These are phyloP conservation scores for Cosmorhoe ocellata DNA, from an alignment of 2,888 invertebrate species.

Conservation along the genomic window DNA sequence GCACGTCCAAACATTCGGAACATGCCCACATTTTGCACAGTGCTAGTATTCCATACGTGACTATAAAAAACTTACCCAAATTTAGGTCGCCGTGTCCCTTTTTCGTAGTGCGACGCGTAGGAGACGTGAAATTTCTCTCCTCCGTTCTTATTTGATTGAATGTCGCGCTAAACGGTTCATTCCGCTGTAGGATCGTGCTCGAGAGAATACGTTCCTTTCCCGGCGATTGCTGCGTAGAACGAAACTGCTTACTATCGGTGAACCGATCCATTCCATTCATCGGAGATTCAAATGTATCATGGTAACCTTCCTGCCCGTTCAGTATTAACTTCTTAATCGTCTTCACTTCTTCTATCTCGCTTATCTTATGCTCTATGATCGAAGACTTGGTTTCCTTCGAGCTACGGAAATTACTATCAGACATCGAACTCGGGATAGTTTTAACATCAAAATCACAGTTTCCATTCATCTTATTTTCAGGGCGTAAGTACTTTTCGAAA, in stretches of 20 bases:
- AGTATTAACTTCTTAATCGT: conserved; percentile 74
- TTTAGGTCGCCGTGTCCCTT: conserved; percentile 35
- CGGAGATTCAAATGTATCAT: conserved; percentile 26
- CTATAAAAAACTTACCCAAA: conserved; percentile 44
- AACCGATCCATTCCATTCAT: conserved; percentile 29
- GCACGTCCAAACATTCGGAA: too few relatives aligned
- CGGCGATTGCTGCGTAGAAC: conserved; percentile 37
- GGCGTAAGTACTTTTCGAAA: conserved; percentile 64
- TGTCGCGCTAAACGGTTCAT: conserved; percentile 43
- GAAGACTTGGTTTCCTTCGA: conserved; percentile 68
- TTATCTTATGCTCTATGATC: conserved; percentile 70
- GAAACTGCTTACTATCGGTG: conserved; percentile 28
- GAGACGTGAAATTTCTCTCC: conserved; percentile 38
- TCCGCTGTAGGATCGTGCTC: conserved; percentile 42
- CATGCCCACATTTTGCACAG: too few relatives aligned
- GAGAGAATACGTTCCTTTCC: conserved; percentile 41
- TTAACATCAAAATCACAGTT: conserved; percentile 47
- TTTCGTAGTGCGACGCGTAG: conserved; percentile 38
- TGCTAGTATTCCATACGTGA: too few relatives aligned
- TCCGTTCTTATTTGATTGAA: conserved; percentile 42
- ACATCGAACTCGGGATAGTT: conserved; percentile 60
- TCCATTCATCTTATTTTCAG: conserved; percentile 53
- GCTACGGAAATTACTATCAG: conserved; percentile 62
- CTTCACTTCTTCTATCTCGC: conserved; percentile 73
- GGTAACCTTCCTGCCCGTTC: conserved; percentile 57